A percentile compares a stretch with the other conserved stretches of the same genome.
These are phyloP conservation scores for Caenorhabditis sulstoni DNA, from an alignment of 2,888 invertebrate species.

Conservation along the genomic window DNA sequence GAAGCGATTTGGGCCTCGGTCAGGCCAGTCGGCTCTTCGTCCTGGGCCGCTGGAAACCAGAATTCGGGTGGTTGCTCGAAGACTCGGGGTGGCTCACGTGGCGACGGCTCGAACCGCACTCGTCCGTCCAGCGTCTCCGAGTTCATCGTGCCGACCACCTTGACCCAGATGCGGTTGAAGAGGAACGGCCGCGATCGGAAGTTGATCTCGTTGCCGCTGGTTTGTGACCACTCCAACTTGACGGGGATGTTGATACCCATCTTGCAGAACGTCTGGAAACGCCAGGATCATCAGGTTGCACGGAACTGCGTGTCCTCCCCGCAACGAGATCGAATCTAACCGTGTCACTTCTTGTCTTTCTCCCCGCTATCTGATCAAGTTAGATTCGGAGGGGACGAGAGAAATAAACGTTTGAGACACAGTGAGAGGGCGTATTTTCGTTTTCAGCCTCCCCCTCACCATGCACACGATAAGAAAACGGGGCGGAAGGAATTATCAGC, in stretches of 20 bases:
- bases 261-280: constrained; percentile 60
- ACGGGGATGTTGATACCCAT: constrained; percentile 60
- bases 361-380: constrained; percentile 20
- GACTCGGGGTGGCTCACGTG: constrained; percentile 24
- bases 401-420: too few relatives aligned
- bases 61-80: background rate
- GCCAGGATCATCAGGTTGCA: background rate
- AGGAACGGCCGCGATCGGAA: constrained; percentile 57
- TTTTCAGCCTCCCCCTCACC: background rate
- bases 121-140: constrained; percentile 49
- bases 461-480: constrained; percentile 2
- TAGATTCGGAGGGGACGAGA: background rate
- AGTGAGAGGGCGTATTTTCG: too few relatives aligned
- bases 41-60: constrained; percentile 29
- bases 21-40: constrained; percentile 27
- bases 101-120: constrained; percentile 54
- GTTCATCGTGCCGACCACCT: constrained; percentile 48
- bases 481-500: constrained; percentile 54
- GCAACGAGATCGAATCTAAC: constrained; percentile 51
- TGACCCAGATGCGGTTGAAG: constrained; percentile 63
- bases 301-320: constrained; percentile 31
- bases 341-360: constrained; percentile 34
- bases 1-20: constrained; percentile 24
- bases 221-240: constrained; percentile 50
- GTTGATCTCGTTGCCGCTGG: constrained; percentile 32